Evolutionary conservation across 2,113 vertebrate species (phyloP), one percentile per base, ranked within the genome.

Genomic region (Rhea americana): DNA sequence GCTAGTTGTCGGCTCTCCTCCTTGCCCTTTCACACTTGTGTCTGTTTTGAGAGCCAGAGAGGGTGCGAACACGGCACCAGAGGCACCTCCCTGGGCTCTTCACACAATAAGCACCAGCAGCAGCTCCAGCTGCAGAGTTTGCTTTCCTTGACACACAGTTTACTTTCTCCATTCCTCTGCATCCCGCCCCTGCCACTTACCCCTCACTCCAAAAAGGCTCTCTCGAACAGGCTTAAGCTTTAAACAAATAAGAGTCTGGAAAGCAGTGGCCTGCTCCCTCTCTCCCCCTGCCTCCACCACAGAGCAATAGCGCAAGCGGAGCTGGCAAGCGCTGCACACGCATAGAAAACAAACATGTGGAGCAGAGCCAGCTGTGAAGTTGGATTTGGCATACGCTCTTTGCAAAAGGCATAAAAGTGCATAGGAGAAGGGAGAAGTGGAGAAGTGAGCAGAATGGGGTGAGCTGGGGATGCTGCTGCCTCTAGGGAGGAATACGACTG

Each of bases 171-270:
- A 22, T 85, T 90, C 77, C 87, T 67, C 85, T 6, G 7, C 83
- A 96, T 71, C 93, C 92, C 85, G 58, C 94, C 93, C 84, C 87
- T 93, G 68, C 91, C 94, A 95, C 91, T 96, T 95, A 93, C 96
- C 95, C 96, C 95, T 96, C 94, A 96, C 94, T 97, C 96, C 96
- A 94, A 97, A 96, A 94, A 94, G 92, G 93, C 92, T 63, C 95
- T 96, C 94, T 96, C 85, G 97, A 97, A 96, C 91, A 93, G 95
- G 85, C 93, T 91, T 93, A 97, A 97, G 97, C 93, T 95, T 97
- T 97, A 96, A 97, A 98, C 97, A 98, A 98, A 97, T 96, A 97
- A 85, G 90, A 83, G 86, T 91, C 95, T 97, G 95, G 94, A 95
- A 97, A 95, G 89, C 90, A 85, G 93, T 95, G 93, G 95, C 82